phyloP scores from a whole-genome alignment of 2,113 vertebrate genomes.

The Thryonomys swinderianus region DNA sequence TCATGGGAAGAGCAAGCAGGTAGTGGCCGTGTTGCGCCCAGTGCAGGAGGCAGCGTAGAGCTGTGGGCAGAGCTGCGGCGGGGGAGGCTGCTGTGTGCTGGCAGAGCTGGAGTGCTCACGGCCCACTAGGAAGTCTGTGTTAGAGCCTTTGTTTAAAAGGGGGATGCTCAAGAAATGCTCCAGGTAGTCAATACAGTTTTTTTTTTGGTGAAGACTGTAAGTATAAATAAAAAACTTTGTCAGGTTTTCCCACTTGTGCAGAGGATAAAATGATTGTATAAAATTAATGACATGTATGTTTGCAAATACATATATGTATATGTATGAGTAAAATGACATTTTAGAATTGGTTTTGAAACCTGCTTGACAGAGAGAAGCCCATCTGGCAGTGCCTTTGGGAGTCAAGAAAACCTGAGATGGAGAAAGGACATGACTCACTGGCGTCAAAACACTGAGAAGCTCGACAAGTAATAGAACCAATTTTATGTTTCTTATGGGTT shows the following conservation, averaged over 20 bases:
- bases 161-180: neutral
- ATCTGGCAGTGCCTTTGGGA: slow-evolving; percentile 98
- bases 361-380: slow-evolving; percentile 94
- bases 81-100: too few relatives aligned
- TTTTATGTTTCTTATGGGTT: slow-evolving; percentile 10
- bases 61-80: too few relatives aligned
- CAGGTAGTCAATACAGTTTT: neutral
- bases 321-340: neutral
- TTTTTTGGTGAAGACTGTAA: slow-evolving; percentile 1
- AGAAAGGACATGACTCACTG: slow-evolving; percentile 99
- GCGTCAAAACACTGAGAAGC: slow-evolving; percentile 97
- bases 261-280: neutral
- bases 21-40: too few relatives aligned
- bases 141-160: neutral
- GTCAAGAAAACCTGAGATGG: slow-evolving; percentile 98
- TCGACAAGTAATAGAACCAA: slow-evolving; percentile 94
- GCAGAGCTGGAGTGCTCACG: neutral
- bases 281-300: slow-evolving; percentile 3
- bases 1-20: neutral
- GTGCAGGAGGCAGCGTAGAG: too few relatives aligned
- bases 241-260: neutral
- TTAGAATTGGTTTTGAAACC: slow-evolving; percentile 50
- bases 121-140: neutral
- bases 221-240: neutral
- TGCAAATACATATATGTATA: neutral